These are phyloP conservation scores for Brachionus sp. DNA, from an alignment of 1,140 invertebrate species.

Conservation along the genomic window DNA sequence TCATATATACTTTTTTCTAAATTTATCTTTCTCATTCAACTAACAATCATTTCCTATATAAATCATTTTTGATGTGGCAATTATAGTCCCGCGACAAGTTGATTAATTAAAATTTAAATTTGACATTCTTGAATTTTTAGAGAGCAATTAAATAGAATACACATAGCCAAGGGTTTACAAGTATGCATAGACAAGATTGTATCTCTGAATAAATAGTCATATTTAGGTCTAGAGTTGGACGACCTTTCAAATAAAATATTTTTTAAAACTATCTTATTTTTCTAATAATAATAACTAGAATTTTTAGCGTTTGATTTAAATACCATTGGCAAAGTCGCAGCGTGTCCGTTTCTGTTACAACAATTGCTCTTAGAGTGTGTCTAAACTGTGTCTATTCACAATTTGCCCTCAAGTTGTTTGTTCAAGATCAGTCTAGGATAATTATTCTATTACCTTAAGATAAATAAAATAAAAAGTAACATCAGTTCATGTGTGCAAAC, in stretches of 20 bases:
- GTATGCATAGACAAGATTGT: conserved; percentile 1
- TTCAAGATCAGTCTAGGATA: conserved; percentile 1
- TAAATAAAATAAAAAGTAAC: neutral
- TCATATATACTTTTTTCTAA: neutral
- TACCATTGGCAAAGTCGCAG: neutral
- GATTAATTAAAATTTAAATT: conserved; percentile 13
- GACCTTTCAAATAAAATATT: neutral
- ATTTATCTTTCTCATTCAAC: neutral
- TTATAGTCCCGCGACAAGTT: neutral
- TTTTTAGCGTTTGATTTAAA: neutral
- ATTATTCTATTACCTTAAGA: neutral
- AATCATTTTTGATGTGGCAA: conserved; percentile 8
- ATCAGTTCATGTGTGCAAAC: neutral
- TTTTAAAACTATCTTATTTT: neutral
- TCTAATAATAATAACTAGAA: neutral
- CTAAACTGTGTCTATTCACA: neutral
- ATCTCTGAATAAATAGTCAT: neutral
- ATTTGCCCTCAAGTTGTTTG: neutral
- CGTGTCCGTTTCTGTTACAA: neutral
- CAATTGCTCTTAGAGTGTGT: neutral
- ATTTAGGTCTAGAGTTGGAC: neutral
- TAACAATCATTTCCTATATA: neutral
- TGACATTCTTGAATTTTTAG: neutral
- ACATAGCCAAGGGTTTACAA: neutral
- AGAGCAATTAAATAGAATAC: neutral